Percentiles rank a stretch among this genome's conserved stretches.
Conservation (phyloP, 2,888 invertebrate genomes). For the Phyllotreta cruciferae region DNA sequence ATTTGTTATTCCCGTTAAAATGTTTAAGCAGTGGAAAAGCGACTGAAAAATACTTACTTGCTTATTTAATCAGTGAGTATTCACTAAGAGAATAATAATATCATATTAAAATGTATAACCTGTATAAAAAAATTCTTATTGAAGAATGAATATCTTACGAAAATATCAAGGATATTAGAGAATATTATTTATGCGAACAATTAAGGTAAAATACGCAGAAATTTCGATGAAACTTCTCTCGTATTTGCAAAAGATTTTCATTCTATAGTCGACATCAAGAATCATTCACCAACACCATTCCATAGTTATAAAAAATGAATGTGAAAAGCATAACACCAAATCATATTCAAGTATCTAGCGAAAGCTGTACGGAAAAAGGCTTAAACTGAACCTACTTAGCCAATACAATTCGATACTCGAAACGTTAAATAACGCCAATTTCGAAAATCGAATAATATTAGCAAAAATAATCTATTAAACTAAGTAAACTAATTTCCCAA, state of each 20-base stretch:
- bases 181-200: too few relatives aligned
- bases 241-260: background rate
- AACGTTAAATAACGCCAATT: conserved; percentile 4
- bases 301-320: conserved; percentile 40
- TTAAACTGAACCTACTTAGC: conserved; percentile 53
- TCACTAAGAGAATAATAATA: too few relatives aligned
- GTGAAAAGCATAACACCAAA: conserved; percentile 50
- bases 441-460: conserved; percentile 24
- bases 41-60: too few relatives aligned
- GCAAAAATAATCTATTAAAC: conserved; percentile 40
- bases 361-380: conserved; percentile 53
- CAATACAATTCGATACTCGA: conserved; percentile 9
- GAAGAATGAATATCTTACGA: too few relatives aligned
- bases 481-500: conserved; percentile 49
- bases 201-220: too few relatives aligned
- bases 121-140: too few relatives aligned
- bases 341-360: conserved; percentile 57
- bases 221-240: too few relatives aligned
- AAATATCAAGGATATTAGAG: too few relatives aligned
- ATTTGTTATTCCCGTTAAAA: too few relatives aligned
- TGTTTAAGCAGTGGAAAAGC: too few relatives aligned
- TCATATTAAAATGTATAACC: too few relatives aligned
- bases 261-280: conserved; percentile 13
- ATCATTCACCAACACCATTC: conserved; percentile 37
- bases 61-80: too few relatives aligned